These are phyloP conservation scores for Silurus aristotelis DNA, from an alignment of 2,797 vertebrate genomes.

Conservation along the genomic window DNA sequence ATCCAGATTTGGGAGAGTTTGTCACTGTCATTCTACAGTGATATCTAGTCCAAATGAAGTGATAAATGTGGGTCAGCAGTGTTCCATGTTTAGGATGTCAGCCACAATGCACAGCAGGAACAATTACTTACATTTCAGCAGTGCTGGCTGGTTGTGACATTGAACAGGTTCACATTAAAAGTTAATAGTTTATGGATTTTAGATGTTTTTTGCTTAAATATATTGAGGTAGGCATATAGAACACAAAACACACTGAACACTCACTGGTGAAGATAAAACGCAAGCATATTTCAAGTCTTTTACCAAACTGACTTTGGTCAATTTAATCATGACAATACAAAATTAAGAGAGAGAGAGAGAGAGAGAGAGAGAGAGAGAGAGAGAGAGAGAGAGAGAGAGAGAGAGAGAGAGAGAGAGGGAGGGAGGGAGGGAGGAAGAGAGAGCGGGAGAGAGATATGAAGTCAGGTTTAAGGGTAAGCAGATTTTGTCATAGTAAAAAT, in stretches of 20 bases:
- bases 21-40: not conserved
- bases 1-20: not conserved
- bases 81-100: not conserved
- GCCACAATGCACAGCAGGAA: not conserved
- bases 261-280: not conserved
- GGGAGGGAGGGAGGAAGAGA: conserved; percentile 5
- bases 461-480: conserved; percentile 58
- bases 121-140: not conserved
- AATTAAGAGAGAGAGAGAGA: not conserved
- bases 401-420: not conserved
- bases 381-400: conserved; percentile 22
- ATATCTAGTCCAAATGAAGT: not conserved
- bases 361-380: conserved; percentile 8
- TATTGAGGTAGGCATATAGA: not conserved
- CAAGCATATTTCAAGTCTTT: conserved; percentile 11
- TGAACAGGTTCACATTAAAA: not conserved
- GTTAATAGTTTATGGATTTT: not conserved
- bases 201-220: not conserved
- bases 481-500: conserved; percentile 42
- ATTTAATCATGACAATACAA: not conserved
- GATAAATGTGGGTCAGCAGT: not conserved
- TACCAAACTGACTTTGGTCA: not conserved
- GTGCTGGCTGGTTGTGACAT: not conserved
- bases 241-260: not conserved
- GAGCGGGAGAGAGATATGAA: conserved; percentile 34